A percentile compares a stretch with the other conserved stretches of the same genome.
Evolutionary conservation across 2,113 vertebrate species (phyloP).

Genomic region (Pomatorhinus ruficollis): DNA sequence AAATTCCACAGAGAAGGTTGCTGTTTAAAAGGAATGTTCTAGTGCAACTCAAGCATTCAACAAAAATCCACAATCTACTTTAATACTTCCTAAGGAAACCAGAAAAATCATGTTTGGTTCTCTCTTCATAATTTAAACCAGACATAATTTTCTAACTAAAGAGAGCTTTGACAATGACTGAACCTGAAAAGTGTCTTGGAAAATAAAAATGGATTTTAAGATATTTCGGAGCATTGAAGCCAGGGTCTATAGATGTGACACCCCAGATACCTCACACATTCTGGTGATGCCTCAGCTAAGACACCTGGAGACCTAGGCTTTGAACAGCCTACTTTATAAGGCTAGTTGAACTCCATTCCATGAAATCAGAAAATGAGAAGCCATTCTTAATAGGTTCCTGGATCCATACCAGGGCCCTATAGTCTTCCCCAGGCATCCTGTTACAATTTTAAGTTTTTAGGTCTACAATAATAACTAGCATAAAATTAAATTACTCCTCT

Average conservation of each 20-base stretch:
- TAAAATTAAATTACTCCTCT: not conserved
- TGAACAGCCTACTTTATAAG: not conserved
- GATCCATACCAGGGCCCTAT: not conserved
- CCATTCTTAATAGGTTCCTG: not conserved
- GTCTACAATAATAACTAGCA: not conserved
- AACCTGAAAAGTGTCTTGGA: not conserved
- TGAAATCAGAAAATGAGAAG: not conserved
- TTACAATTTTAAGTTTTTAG: not conserved
- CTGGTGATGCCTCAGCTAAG: not conserved
- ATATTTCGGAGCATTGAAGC: not conserved
- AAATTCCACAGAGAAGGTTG: not conserved
- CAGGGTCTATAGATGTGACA: not conserved
- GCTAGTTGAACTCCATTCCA: not conserved
- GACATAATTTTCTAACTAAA: not conserved
- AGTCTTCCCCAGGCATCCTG: not conserved
- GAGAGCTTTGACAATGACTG: not conserved
- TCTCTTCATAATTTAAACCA: not conserved
- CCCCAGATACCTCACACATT: not conserved
- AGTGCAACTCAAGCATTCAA: not conserved
- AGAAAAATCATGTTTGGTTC: not conserved
- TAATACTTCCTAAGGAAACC: not conserved
- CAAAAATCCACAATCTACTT: not conserved
- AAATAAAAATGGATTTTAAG: not conserved
- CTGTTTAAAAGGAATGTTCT: not conserved
- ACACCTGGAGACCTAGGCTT: not conserved